Base-by-base conservation (phyloP, 2,113 vertebrate species). In the Protomyctophum bolini region DNA sequence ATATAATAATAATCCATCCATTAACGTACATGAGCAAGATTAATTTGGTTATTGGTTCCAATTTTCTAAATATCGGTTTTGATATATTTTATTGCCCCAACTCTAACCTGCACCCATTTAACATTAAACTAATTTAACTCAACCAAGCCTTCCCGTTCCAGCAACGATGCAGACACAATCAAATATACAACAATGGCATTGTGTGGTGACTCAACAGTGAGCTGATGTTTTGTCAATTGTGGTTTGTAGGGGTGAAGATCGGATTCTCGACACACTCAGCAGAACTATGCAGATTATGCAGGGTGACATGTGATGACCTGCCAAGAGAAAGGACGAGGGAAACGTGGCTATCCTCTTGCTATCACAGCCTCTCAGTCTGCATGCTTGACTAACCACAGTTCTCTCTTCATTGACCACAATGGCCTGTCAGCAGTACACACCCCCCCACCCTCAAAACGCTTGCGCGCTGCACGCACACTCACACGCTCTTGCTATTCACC, bases 381-480 rank as follows among this genome's bases (percentile, higher is more conserved):
- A 76, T 47, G 65, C 86, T 80, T 60, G 51, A 74, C 54, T 72
- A 76, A 60, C 47, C 75, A 62, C 70, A 69, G 54, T 28, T 73
- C 76, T 50, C 73, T 10, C 11, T 73, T 87, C 85, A 86, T 70
- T 73, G 70, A 41, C 73, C 72, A 58, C 83, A 83, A 52, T 81
- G 81, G 81, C 66, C 68, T 52, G 58, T 48, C 14, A 70, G 11
- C 59, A 52, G 63, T 28, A 6, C 14, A 21, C 0, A 9, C 6
- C 46, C 8, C 54, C 51, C 6, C 65, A 7, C 47, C 49, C 48
- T 21, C 15, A 10, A 14, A 28, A 8, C 54, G 45, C n/a, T 15
- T 33, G 29, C 63, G 4, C 21, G 9, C 21, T 21, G 21, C 21
- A 21, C 3, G n/a, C 48, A 46, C 68, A 61, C 58, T 41, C 59